These are phyloP conservation scores for Pseudococcus jackbeardsleyi DNA, from an alignment of 2,888 invertebrate species.

Conservation along the genomic window DNA sequence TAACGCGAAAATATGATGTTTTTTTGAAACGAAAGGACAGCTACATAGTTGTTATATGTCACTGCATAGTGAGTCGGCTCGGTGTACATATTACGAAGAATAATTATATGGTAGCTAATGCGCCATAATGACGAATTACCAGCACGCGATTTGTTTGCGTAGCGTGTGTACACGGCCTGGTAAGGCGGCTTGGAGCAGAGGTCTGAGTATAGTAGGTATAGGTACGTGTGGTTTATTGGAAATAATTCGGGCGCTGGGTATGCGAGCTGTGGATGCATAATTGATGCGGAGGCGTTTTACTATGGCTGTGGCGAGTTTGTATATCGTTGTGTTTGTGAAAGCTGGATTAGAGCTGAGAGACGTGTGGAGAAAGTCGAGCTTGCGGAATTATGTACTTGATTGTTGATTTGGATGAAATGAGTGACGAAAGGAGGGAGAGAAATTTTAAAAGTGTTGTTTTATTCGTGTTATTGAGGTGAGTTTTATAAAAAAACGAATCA, in stretches of 20 bases:
- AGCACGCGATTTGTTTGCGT: slow-evolving; percentile 33
- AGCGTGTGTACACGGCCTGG: slow-evolving; percentile 14
- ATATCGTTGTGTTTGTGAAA: background rate
- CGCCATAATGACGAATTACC: slow-evolving; percentile 23
- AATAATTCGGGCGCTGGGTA: background rate
- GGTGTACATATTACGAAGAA: background rate
- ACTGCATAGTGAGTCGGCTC: background rate
- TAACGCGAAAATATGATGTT: too few species aligned
- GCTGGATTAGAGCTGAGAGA: background rate
- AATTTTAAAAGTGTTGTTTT: too few species aligned
- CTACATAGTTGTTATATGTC: background rate
- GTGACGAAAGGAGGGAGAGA: too few species aligned
- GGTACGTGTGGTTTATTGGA: background rate
- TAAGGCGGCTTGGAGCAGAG: too few species aligned
- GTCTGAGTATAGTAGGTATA: background rate
- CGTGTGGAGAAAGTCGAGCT: background rate
- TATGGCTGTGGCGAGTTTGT: background rate
- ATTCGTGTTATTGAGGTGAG: too few species aligned
- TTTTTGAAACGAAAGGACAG: background rate
- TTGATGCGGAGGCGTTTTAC: slow-evolving; percentile 7
- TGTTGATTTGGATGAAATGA: background rate
- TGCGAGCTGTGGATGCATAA: slow-evolving; percentile 3
- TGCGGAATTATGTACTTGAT: background rate
- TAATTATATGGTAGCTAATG: slow-evolving; percentile 27
- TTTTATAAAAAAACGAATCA: too few species aligned